Evolutionary conservation across 1,140 invertebrate species (phyloP), one percentile per base, ranked within the genome.

Genomic region (Dufourea novaeangliae): DNA sequence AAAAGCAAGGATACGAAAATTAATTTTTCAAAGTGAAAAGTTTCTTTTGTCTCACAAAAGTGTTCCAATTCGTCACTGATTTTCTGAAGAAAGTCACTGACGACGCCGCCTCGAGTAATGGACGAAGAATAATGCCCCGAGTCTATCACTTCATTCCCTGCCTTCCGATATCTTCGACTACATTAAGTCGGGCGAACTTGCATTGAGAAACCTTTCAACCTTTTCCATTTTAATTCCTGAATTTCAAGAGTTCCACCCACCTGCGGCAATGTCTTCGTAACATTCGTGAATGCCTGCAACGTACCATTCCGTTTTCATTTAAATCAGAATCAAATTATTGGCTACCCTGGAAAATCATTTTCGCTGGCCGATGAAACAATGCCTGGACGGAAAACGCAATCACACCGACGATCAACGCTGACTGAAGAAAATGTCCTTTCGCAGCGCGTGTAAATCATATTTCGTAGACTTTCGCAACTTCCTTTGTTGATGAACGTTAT

Each of bases 151-250:
- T 22, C 32, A 11, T 37, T 32, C 8, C 56, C 44, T 2, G 14
- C 32, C 20, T 52, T n/a, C 71, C 71, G 61, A 74, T 56, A 74
- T 74, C 71, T 74, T 74, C 34, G 59, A 66, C 71, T 74, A 64
- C 71, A 74, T 74, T 74, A 74, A 74, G 12, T 44, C n/a, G 41
- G n/a, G 39, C n/a, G n/a, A 72, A 72, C 41, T 72, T 62, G 57
- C 69, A 34, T 22, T 2, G 8, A n/a, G 20, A 25, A 71, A 50
- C 41, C n/a, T 72, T 52, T 72, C 69, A 72, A 62, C 56, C 69
- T 50, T 62, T n/a, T n/a, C 27, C 52, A 6, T 10, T 70, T 44
- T 34, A 61, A 61, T 50, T 41, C 34, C 12, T 14, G 22, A 14
- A 56, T 52, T 63, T 54, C 5, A 63, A 41, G 17, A 32, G 20